A percentile compares a stretch with the other conserved stretches of the same genome.
These are phyloP conservation scores for Stichodactyla helianthus DNA, from an alignment of 64 coral and sea anemone genomes.

Conservation along the genomic window DNA sequence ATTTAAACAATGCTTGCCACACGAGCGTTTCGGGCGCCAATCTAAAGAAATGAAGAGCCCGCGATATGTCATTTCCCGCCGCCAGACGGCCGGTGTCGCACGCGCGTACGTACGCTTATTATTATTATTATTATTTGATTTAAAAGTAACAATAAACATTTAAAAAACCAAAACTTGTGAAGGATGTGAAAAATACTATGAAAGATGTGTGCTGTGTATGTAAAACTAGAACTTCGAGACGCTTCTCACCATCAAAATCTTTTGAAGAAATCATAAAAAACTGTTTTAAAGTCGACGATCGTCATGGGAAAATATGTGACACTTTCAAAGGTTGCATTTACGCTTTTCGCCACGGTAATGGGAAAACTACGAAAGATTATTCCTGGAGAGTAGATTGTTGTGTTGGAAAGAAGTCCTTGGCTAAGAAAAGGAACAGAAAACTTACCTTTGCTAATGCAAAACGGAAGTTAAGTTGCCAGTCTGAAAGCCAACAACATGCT, in stretches of 20 bases:
- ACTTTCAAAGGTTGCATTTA: conserved; percentile 16
- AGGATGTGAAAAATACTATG: no score
- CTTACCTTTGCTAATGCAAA: not conserved
- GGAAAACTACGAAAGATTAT: not conserved
- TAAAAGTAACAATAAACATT: no score
- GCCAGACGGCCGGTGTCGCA: no score
- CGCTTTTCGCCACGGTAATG: not conserved
- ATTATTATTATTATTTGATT: no score
- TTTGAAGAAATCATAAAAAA: not conserved
- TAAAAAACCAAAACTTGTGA: no score
- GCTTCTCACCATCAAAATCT: not conserved
- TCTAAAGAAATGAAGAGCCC: no score
- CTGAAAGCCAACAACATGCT: not conserved
- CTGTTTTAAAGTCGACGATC: not conserved
- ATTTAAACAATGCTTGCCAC: not conserved
- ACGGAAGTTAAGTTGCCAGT: not conserved
- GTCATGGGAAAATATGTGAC: conserved; percentile 1
- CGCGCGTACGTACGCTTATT: no score
- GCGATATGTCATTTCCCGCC: no score
- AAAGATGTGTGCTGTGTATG: not conserved
- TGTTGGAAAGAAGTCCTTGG: not conserved
- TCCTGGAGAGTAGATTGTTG: not conserved
- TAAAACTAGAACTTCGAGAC: not conserved
- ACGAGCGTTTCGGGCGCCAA: no score
- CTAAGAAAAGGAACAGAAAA: not conserved